Conservation (phyloP, 2,797 vertebrate species). For the Aldrovandia affinis region DNA sequence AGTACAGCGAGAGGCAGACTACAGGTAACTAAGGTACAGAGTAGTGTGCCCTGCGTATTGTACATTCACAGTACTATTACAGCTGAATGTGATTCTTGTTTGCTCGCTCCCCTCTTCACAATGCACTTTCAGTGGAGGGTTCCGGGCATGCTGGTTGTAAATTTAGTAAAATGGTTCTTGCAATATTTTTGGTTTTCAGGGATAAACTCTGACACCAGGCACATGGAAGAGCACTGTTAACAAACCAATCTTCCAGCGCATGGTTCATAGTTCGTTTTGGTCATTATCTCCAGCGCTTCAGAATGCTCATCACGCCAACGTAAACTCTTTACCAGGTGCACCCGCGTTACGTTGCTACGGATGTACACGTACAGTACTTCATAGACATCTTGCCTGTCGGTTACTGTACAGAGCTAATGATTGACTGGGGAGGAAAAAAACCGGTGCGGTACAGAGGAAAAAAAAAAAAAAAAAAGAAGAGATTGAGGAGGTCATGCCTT, state of each 20-base stretch:
- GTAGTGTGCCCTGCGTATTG: neutral
- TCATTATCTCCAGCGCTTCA: slow-evolving; percentile 36
- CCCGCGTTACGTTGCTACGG: neutral
- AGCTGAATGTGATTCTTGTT: neutral
- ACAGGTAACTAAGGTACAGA: too few species aligned
- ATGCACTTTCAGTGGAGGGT: neutral
- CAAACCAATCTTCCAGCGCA: slow-evolving; percentile 64
- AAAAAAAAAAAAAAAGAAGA: slow-evolving; percentile 43
- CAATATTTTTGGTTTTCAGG: neutral
- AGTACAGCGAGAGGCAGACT: neutral
- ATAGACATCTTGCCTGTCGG: neutral
- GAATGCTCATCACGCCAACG: slow-evolving; percentile 15
- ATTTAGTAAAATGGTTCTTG: neutral
- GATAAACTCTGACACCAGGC: slow-evolving; percentile 71
- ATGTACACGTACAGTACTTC: neutral
- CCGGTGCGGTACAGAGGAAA: neutral
- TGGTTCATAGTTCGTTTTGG: slow-evolving; percentile 68
- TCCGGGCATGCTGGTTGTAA: neutral
- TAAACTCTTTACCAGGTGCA: neutral
- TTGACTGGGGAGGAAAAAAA: neutral
- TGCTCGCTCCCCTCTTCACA: too few species aligned
- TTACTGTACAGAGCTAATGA: neutral
- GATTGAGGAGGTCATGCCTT: slow-evolving; percentile 73
- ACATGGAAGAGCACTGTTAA: slow-evolving; percentile 63
- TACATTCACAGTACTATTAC: neutral